phyloP scores from a whole-genome alignment of 2,888 invertebrate genomes.

The Ophonus ardosiacus region DNA sequence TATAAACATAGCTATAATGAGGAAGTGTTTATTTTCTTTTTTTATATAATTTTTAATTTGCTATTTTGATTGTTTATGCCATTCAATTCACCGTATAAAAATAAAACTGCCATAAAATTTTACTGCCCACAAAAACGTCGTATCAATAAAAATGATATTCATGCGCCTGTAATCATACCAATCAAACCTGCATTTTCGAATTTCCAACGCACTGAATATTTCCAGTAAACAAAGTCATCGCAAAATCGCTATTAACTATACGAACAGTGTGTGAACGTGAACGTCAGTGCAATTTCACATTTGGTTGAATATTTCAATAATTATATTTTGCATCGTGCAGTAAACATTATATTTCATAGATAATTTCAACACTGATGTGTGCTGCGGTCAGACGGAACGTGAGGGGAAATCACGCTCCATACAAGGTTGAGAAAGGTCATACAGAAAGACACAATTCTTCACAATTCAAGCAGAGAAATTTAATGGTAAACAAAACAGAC shows the following conservation, averaged over 20 bases:
- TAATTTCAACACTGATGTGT: constrained; percentile 26
- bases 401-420: constrained; percentile 13
- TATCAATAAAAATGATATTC: background rate
- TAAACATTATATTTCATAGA: constrained; percentile 35
- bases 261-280: background rate
- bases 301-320: constrained; percentile 28
- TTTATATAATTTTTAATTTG: too few species aligned
- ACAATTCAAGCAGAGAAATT: background rate
- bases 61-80: too few species aligned
- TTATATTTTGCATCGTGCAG: constrained; percentile 43
- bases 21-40: background rate
- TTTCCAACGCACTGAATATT: background rate
- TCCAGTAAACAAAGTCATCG: background rate
- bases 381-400: constrained; percentile 21
- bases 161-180: background rate
- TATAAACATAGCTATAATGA: background rate
- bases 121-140: background rate
- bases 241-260: too few species aligned
- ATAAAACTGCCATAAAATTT: background rate
- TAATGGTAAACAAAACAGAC: background rate
- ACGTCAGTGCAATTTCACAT: constrained; percentile 23
- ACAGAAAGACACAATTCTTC: background rate
- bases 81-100: background rate
- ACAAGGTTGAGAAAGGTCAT: constrained; percentile 54
- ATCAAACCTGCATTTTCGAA: too few species aligned